Percentiles rank a stretch among this genome's conserved stretches.
Conservation (phyloP, 2,888 invertebrate genomes). For the Melipona beecheii region DNA sequence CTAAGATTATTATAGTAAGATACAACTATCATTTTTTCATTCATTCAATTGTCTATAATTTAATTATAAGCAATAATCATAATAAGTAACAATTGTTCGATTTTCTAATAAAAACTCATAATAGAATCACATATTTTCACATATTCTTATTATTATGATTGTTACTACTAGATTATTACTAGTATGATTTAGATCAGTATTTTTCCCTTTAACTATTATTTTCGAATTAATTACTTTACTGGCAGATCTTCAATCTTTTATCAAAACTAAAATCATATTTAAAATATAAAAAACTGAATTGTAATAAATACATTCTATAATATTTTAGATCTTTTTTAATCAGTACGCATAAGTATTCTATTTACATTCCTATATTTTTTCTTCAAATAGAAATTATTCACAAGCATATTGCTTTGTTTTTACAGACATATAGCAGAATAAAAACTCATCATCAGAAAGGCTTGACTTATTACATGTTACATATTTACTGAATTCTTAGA, state of each 20-base stretch:
- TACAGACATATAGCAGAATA: neutral
- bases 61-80: neutral
- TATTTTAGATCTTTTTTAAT: neutral
- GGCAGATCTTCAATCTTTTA: neutral
- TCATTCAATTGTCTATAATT: neutral
- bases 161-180: neutral
- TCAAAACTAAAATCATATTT: too few species aligned
- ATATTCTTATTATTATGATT: neutral
- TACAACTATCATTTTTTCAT: neutral
- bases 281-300: neutral
- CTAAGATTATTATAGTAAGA: neutral
- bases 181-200: neutral
- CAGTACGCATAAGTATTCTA: neutral
- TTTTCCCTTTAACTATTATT: neutral
- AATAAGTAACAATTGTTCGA: neutral
- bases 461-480: neutral
- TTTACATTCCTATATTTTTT: neutral
- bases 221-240: neutral
- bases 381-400: neutral
- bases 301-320: neutral
- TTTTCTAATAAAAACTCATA: neutral
- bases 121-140: neutral
- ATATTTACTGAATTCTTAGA: neutral
- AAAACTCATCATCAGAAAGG: neutral
- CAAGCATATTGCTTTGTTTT: neutral